These are phyloP conservation scores for Idaea biselata DNA, from an alignment of 2,888 invertebrate genomes.

Conservation along the genomic window DNA sequence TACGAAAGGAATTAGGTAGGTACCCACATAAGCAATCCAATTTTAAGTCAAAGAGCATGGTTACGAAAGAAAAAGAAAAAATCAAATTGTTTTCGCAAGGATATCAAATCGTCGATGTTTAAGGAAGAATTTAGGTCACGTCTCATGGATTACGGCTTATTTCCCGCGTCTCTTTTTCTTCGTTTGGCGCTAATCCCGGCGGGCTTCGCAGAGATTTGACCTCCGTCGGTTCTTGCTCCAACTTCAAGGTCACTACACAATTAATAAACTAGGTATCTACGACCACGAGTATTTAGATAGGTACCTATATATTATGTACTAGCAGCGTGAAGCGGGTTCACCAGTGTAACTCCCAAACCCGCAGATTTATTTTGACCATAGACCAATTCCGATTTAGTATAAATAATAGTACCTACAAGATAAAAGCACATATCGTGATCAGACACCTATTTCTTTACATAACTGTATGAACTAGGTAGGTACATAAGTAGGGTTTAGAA, in stretches of 20 bases:
- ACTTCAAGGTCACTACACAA: slow-evolving; percentile 45
- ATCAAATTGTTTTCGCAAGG: slow-evolving; percentile 73
- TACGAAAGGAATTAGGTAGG: background rate
- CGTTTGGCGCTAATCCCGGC: slow-evolving; percentile 76
- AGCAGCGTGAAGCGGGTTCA: too few species aligned
- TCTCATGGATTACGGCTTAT: slow-evolving; percentile 77
- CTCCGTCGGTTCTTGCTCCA: slow-evolving; percentile 43
- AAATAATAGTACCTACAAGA: too few species aligned
- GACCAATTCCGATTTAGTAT: too few species aligned
- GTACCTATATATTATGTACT: slow-evolving; percentile 15
- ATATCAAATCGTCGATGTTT: slow-evolving; percentile 76
- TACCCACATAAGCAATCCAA: background rate
- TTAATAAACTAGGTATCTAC: background rate
- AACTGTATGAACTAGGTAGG: too few species aligned
- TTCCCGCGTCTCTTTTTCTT: slow-evolving; percentile 76
- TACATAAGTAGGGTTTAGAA: too few species aligned
- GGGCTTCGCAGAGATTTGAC: slow-evolving; percentile 66
- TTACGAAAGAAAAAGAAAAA: slow-evolving; percentile 56
- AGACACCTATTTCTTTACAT: too few species aligned
- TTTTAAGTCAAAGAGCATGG: slow-evolving; percentile 51
- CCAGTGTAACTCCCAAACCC: too few species aligned
- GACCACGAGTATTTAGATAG: background rate
- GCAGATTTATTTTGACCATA: too few species aligned
- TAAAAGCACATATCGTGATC: too few species aligned
- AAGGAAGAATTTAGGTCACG: slow-evolving; percentile 77